phyloP scores from a whole-genome alignment of 2,888 invertebrate genomes.

The Dasypogon diadema region DNA sequence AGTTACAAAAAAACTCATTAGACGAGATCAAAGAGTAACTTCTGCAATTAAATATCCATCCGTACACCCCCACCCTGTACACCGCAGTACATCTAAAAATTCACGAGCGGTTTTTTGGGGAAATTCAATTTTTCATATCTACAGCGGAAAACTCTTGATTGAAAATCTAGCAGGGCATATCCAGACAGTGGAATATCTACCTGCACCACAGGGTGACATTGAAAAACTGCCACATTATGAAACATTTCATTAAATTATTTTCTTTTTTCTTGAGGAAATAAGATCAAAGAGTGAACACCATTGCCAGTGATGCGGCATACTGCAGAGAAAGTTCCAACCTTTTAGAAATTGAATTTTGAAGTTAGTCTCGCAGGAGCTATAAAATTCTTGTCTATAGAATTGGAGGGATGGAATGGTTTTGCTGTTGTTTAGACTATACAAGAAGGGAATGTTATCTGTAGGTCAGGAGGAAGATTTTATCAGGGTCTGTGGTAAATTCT shows the following conservation, averaged over 20 bases:
- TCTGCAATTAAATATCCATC: slow-evolving; percentile 8
- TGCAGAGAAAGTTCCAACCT: slow-evolving; percentile 22
- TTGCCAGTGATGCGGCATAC: neutral
- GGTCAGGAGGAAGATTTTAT: neutral
- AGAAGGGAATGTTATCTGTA: neutral
- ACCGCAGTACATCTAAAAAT: too few species aligned
- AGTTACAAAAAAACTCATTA: slow-evolving; percentile 27
- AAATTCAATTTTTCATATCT: slow-evolving; percentile 33
- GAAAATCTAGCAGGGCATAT: neutral
- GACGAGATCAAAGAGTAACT: slow-evolving; percentile 32
- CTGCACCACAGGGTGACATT: neutral
- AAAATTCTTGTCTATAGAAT: neutral
- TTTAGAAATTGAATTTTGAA: slow-evolving; percentile 32
- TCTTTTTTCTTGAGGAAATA: slow-evolving; percentile 29
- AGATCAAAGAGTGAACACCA: slow-evolving; percentile 1
- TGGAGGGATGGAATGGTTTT: neutral
- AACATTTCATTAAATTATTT: slow-evolving; percentile 40
- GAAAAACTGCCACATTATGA: slow-evolving; percentile 22
- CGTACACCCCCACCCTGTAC: neutral
- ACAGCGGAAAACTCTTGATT: neutral
- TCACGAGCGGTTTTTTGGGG: too few species aligned
- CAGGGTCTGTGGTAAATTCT: neutral
- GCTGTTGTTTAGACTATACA: neutral
- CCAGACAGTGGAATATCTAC: neutral
- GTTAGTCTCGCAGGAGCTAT: slow-evolving; percentile 34